phyloP scores from a whole-genome alignment of 2,888 invertebrate genomes.

The Mythimna lalbum region DNA sequence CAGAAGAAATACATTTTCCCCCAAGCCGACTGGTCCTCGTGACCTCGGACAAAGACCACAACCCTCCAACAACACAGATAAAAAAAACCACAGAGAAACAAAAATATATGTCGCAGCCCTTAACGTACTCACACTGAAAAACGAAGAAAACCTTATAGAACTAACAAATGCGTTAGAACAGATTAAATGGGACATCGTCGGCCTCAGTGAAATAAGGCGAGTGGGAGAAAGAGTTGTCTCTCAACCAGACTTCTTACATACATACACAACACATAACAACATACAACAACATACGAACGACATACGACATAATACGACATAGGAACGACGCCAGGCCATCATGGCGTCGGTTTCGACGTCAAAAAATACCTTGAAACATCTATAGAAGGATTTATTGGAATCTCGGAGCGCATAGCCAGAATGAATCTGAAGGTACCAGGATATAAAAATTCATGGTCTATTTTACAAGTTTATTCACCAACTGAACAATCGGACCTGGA shows the following conservation, averaged over 20 bases:
- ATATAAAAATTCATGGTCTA: too few species aligned
- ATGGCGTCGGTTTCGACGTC: neutral
- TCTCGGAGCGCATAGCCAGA: too few species aligned
- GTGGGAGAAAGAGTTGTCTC: slow-evolving; percentile 2
- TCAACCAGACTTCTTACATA: neutral
- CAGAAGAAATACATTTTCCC: too few species aligned
- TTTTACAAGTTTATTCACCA: neutral
- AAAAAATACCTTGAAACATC: too few species aligned
- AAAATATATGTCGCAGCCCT: neutral
- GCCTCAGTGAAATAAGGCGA: slow-evolving; percentile 8
- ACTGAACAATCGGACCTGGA: neutral
- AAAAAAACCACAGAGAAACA: neutral
- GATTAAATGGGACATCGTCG: slow-evolving; percentile 9
- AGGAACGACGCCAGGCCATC: neutral
- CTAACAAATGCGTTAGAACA: slow-evolving; percentile 2
- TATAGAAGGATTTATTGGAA: too few species aligned
- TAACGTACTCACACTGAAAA: neutral
- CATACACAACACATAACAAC: too few species aligned
- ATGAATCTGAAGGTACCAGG: too few species aligned
- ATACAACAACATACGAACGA: too few species aligned
- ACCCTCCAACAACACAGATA: too few species aligned
- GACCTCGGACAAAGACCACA: too few species aligned
- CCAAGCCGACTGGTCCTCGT: too few species aligned
- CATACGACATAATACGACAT: neutral
- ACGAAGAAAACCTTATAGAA: slow-evolving; percentile 5